Conservation (phyloP, 2,797 vertebrate genomes). For the Peromyscus eremicus region DNA sequence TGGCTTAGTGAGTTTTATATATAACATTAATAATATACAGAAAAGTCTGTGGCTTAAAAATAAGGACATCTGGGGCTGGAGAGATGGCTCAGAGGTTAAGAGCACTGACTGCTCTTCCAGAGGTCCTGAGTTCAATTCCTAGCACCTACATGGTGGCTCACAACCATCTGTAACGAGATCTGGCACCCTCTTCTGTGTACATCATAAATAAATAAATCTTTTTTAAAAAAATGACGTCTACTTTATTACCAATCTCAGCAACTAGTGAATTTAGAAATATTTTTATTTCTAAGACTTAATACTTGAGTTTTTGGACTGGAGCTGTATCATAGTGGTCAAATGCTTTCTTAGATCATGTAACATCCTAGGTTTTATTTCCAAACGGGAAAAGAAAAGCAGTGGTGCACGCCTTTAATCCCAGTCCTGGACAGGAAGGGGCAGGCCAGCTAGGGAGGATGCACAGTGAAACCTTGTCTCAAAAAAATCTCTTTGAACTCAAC, state of each 20-base stretch:
- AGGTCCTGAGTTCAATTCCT: no score
- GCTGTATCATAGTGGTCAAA: not conserved
- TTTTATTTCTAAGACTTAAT: not conserved
- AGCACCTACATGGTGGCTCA: no score
- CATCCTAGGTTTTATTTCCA: not conserved
- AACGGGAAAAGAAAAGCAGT: not conserved
- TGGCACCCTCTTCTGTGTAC: no score
- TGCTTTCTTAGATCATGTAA: not conserved
- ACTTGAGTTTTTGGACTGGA: not conserved
- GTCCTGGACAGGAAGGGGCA: not conserved
- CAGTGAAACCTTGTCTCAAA: not conserved
- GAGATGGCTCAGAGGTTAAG: no score
- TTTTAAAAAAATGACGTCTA: not conserved
- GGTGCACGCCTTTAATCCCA: not conserved
- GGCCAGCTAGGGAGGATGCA: not conserved
- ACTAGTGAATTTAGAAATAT: slow-evolving; percentile 65
- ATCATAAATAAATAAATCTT: no score
- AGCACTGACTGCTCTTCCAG: no score
- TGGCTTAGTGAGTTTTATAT: slow-evolving; percentile 32
- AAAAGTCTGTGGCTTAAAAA: slow-evolving; percentile 62
- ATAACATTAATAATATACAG: slow-evolving; percentile 22
- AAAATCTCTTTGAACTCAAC: slow-evolving; percentile 20
- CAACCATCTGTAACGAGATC: no score
- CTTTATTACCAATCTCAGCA: not conserved
- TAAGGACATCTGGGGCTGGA: not conserved